phyloP scores from a whole-genome alignment of 2,113 vertebrate species.

The Petrocephalus microphthalmus region DNA sequence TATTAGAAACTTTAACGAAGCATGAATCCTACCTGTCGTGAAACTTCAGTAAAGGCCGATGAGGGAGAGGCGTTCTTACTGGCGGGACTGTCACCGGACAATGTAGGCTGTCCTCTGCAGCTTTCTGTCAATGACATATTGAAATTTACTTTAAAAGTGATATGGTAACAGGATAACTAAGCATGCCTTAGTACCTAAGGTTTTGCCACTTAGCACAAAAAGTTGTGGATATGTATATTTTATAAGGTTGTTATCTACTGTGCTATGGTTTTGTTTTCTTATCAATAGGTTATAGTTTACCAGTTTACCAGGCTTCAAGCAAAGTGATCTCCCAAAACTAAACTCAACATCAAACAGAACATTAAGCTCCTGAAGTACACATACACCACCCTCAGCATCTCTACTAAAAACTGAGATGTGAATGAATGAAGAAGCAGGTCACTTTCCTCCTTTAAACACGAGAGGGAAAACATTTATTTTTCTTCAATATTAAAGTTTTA shows the following conservation, averaged over 20 bases:
- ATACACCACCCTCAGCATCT: neutral
- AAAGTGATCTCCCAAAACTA: neutral
- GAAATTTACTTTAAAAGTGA: neutral
- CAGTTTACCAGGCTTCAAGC: neutral
- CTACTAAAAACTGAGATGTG: neutral
- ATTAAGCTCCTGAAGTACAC: neutral
- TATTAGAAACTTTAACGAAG: neutral
- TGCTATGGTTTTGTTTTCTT: neutral
- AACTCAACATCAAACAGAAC: neutral
- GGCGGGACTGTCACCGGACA: slow-evolving; percentile 64
- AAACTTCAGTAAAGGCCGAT: slow-evolving; percentile 60
- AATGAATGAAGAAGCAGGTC: neutral
- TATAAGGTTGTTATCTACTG: neutral
- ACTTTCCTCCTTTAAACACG: neutral
- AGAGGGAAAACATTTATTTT: neutral
- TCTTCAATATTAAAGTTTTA: neutral
- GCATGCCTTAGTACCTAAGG: neutral
- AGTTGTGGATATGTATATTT: neutral
- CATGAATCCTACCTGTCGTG: slow-evolving; percentile 66
- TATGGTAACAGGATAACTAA: neutral
- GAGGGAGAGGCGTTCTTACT: slow-evolving; percentile 55
- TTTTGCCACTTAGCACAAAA: neutral
- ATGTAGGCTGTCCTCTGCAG: slow-evolving; percentile 47
- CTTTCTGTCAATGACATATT: slow-evolving; percentile 47
- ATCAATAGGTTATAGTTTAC: neutral